Evolutionary conservation across 2,888 invertebrate species (phyloP).

Genomic region (Drosophila subsilvestris): DNA sequence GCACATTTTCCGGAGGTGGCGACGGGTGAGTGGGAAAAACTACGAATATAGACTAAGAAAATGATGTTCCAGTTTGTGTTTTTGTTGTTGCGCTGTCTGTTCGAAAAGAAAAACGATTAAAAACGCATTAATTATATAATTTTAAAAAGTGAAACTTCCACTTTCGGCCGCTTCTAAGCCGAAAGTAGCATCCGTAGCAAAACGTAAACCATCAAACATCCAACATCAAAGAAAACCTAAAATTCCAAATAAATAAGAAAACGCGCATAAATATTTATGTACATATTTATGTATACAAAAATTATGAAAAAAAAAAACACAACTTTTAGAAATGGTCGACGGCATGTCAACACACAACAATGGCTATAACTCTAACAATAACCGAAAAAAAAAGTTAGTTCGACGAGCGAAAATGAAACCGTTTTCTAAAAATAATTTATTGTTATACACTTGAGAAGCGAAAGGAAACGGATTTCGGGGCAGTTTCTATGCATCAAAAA

Average conservation of each 20-base stretch:
- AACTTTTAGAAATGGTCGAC: slow-evolving; percentile 49
- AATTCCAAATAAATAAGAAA: slow-evolving; percentile 22
- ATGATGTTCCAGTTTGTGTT: slow-evolving; percentile 32
- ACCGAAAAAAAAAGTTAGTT: slow-evolving; percentile 34
- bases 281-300: background rate
- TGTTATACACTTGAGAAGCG: slow-evolving; percentile 42
- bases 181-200: slow-evolving; percentile 48
- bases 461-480: slow-evolving; percentile 55
- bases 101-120: slow-evolving; percentile 55
- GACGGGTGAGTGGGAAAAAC: slow-evolving; percentile 37
- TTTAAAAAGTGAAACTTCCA: slow-evolving; percentile 57
- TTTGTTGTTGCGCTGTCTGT: slow-evolving; percentile 18
- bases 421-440: slow-evolving; percentile 75
- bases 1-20: slow-evolving; percentile 7
- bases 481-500: slow-evolving; percentile 34
- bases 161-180: slow-evolving; percentile 69
- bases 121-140: slow-evolving; percentile 72
- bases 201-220: slow-evolving; percentile 71
- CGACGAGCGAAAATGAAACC: slow-evolving; percentile 62
- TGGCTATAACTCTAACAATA: slow-evolving; percentile 11
- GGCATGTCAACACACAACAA: slow-evolving; percentile 17
- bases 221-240: slow-evolving; percentile 32
- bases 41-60: background rate
- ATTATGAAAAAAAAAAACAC: slow-evolving; percentile 30
- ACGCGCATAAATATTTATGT: slow-evolving; percentile 62